A percentile compares a stretch with the other conserved stretches of the same genome.
Evolutionary conservation across 2,113 vertebrate species (phyloP).

Genomic region (Pedionomus torquatus): DNA sequence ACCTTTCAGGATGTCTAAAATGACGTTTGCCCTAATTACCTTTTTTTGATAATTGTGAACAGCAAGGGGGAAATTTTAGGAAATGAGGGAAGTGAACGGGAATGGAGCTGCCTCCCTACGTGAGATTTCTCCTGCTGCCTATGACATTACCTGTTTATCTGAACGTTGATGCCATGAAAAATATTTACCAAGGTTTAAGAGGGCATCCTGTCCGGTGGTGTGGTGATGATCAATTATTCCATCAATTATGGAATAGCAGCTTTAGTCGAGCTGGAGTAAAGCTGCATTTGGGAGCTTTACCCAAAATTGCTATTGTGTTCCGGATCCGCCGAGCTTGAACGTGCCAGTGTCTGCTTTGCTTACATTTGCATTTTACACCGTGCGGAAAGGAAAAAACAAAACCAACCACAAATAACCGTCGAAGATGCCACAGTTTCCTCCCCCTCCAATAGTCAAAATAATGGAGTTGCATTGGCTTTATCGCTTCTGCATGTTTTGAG

Average conservation of each 20-base stretch:
- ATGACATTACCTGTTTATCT: neutral
- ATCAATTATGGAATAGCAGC: slow-evolving; percentile 63
- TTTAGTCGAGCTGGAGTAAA: slow-evolving; percentile 38
- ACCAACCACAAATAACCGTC: slow-evolving; percentile 20
- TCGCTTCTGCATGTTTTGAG: slow-evolving; percentile 37
- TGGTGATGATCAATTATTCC: slow-evolving; percentile 28
- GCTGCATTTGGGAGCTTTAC: slow-evolving; percentile 59
- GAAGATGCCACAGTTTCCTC: slow-evolving; percentile 32
- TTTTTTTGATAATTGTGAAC: neutral
- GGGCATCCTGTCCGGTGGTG: neutral
- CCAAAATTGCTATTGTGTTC: slow-evolving; percentile 63
- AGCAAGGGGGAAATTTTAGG: neutral
- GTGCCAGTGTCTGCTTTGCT: slow-evolving; percentile 75
- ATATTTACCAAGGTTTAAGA: neutral
- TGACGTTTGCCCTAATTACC: slow-evolving; percentile 24
- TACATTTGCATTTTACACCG: slow-evolving; percentile 81
- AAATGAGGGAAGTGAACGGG: neutral
- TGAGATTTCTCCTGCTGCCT: neutral
- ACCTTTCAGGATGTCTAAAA: neutral
- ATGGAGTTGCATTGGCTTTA: slow-evolving; percentile 46
- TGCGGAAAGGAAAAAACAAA: slow-evolving; percentile 38
- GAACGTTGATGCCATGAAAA: neutral
- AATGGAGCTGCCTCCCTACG: neutral
- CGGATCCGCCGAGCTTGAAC: slow-evolving; percentile 44
- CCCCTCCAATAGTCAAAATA: slow-evolving; percentile 48